These are phyloP conservation scores for Blastobasis adustella DNA, from an alignment of 2,888 invertebrate genomes.

Conservation along the genomic window DNA sequence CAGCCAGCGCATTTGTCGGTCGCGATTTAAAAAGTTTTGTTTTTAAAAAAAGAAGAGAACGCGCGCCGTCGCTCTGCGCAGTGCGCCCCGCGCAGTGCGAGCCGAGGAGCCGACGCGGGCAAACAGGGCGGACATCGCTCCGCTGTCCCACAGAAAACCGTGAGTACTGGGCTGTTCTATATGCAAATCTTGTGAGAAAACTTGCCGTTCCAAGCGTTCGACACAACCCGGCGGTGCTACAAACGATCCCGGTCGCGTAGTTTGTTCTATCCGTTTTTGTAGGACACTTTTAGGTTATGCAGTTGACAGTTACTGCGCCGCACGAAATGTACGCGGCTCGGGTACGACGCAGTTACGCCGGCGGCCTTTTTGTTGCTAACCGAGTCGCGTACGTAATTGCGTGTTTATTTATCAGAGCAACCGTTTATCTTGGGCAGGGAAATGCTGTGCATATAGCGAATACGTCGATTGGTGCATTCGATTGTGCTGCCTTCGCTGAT, in stretches of 20 bases:
- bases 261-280: not conserved
- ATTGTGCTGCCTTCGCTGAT: no score
- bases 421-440: no score
- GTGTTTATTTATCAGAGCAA: conserved; percentile 34
- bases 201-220: conserved; percentile 14
- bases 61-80: conserved; percentile 43
- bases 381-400: conserved; percentile 47
- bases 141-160: conserved; percentile 30
- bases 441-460: no score
- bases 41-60: conserved; percentile 39
- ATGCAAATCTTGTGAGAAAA: conserved; percentile 37
- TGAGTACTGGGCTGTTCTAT: conserved; percentile 34
- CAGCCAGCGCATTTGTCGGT: conserved; percentile 23
- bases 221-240: conserved; percentile 16
- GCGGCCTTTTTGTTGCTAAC: conserved; percentile 63
- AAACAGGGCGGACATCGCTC: conserved; percentile 39
- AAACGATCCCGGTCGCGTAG: conserved; percentile 11
- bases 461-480: no score
- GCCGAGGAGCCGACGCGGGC: conserved; percentile 21
- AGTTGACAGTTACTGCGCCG: conserved; percentile 59
- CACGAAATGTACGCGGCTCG: conserved; percentile 39
- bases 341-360: conserved; percentile 59
- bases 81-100: conserved; percentile 11
- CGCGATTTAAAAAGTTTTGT: conserved; percentile 35
- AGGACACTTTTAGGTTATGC: conserved; percentile 41